Base-by-base conservation (phyloP, 2,113 vertebrate genomes). In the Otis tarda region DNA sequence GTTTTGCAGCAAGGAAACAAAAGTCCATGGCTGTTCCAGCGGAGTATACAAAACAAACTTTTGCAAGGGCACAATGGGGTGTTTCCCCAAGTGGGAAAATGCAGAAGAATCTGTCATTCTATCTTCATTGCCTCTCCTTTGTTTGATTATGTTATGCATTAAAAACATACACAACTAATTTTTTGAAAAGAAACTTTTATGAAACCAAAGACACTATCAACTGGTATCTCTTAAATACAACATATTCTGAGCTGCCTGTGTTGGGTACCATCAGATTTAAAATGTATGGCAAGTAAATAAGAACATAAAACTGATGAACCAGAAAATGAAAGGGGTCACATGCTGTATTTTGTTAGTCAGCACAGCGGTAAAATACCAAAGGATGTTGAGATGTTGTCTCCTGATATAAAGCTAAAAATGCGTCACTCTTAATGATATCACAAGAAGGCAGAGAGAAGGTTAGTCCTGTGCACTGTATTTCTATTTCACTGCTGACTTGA, bases 301-400 rank as follows among this genome's bases (percentile, higher is more conserved):
- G 64, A 87, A 25, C 31, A 50, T 64, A 75, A 96, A 96, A 79
- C 33, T 49, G 71, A 93, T 93, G 89, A 95, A 92, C 69, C 61
- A 35, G 73, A 84, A 89, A 95, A 90, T 79, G 78, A 90, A 90
- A 92, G 53, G 47, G 60, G 60, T 89, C 45, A 50, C 9, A 17
- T 20, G 27, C 24, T 83, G 45, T 82, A 49, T 87, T 94, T 52
- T 71, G 43, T 81, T 92, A 92, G 90, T 59, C 90, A 80, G 56
- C 69, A 89, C 11, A 10, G 53, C 61, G 78, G 41, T 89, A 68
- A 94, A 87, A 71, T 31, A 80, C 24, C 41, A 37, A 31, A 75
- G 35, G 39, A 45, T 78, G 79, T n/a, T 49, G 71, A 83, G 63
- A 61, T 73, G 60, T 35, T 78, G 28, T 70, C 43, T 94, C 24